These are phyloP conservation scores for Eledona agricola DNA, from an alignment of 2,888 invertebrate genomes.

Conservation along the genomic window DNA sequence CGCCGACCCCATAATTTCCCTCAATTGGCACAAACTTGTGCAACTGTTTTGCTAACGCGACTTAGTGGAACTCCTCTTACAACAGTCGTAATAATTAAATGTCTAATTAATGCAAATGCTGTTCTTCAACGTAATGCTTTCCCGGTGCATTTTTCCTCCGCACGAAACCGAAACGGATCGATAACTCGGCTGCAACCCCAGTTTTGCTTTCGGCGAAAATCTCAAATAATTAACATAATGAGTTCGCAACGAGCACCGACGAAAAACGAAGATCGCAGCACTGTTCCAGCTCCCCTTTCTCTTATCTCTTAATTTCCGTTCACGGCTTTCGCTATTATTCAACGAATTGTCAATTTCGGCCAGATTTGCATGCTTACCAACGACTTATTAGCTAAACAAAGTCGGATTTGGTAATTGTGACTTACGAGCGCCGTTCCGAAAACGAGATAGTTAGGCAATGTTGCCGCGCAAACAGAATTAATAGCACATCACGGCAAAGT, in stretches of 20 bases:
- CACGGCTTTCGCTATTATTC: constrained; percentile 16
- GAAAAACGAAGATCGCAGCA: too few species aligned
- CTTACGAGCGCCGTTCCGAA: background rate
- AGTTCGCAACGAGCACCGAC: constrained; percentile 2
- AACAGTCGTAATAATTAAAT: constrained; percentile 22
- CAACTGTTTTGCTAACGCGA: constrained; percentile 11
- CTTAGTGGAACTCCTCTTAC: constrained; percentile 7
- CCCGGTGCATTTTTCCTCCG: constrained; percentile 3
- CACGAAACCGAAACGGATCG: constrained; percentile 4
- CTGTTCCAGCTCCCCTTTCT: too few species aligned
- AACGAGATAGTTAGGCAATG: background rate
- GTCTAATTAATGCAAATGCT: constrained; percentile 16
- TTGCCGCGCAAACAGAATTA: too few species aligned
- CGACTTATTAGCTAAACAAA: constrained; percentile 1
- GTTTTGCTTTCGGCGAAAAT: too few species aligned
- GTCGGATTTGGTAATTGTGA: constrained; percentile 6
- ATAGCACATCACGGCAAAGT: constrained; percentile 4
- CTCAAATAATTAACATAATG: background rate
- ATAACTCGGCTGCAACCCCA: too few species aligned
- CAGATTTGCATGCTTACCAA: constrained; percentile 8
- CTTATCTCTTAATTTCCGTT: constrained; percentile 29
- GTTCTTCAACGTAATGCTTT: too few species aligned
- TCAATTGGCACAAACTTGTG: constrained; percentile 17
- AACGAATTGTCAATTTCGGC: constrained; percentile 12
- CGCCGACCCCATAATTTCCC: constrained; percentile 22